These are phyloP conservation scores for Vireo griseus DNA, from an alignment of 2,797 vertebrate species.

Conservation along the genomic window DNA sequence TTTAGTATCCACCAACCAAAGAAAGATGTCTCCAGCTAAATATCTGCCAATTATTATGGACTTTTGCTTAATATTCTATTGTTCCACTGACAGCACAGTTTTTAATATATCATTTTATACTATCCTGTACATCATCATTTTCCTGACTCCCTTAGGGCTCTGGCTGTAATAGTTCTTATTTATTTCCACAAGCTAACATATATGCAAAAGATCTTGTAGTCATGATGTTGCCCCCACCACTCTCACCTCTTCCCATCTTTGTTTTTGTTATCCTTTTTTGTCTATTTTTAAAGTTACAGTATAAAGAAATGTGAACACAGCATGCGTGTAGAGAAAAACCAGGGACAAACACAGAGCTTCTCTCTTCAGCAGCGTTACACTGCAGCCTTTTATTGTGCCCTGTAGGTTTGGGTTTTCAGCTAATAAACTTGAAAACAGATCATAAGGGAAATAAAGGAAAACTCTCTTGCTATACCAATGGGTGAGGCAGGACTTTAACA, in stretches of 20 bases:
- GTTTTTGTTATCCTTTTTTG: constrained; percentile 14
- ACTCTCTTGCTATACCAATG: neutral
- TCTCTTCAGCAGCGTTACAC: neutral
- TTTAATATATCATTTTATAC: constrained; percentile 66
- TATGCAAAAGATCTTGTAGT: constrained; percentile 35
- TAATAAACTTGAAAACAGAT: constrained; percentile 18
- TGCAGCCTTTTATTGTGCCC: neutral
- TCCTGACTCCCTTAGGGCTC: constrained; percentile 47
- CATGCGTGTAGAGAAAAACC: neutral
- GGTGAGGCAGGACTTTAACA: neutral
- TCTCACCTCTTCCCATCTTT: constrained; percentile 1
- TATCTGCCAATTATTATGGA: constrained; percentile 62
- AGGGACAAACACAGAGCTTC: neutral
- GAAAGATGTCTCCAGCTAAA: constrained; percentile 54
- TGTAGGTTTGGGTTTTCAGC: neutral
- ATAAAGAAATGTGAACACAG: neutral
- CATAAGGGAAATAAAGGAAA: constrained; percentile 10
- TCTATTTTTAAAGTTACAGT: constrained; percentile 15
- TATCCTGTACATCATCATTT: constrained; percentile 52
- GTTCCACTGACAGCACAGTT: constrained; percentile 45
- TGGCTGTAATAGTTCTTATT: constrained; percentile 54
- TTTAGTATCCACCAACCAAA: constrained; percentile 39
- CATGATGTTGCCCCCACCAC: neutral
- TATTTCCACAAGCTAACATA: constrained; percentile 56
- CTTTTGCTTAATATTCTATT: constrained; percentile 63